Conservation (phyloP, 1,140 invertebrate genomes). For the Platorchestia sp. region DNA sequence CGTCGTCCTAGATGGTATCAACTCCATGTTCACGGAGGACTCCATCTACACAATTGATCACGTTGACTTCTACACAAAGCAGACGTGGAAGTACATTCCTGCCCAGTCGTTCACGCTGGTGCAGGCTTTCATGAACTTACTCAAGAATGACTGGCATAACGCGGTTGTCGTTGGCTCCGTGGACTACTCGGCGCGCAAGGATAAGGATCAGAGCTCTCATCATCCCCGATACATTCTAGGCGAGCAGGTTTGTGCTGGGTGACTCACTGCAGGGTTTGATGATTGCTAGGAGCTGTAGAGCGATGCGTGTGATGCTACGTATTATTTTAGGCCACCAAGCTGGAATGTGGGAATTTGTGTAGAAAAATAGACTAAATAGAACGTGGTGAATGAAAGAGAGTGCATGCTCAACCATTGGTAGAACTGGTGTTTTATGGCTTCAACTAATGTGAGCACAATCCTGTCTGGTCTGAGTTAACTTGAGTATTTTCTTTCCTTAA, state of each 20-base stretch:
- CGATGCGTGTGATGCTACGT: not conserved
- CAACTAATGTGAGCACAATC: too few relatives aligned
- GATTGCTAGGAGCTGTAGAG: not conserved
- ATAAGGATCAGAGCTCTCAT: not conserved
- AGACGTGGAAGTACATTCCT: conserved; percentile 31
- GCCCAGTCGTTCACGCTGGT: conserved; percentile 2
- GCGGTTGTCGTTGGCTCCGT: not conserved
- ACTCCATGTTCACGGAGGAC: conserved; percentile 25
- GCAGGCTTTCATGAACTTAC: not conserved
- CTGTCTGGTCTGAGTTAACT: too few relatives aligned
- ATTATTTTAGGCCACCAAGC: not conserved
- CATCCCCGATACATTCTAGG: conserved; percentile 8
- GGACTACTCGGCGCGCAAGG: not conserved
- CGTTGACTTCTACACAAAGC: conserved; percentile 25
- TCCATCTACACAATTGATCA: conserved; percentile 49
- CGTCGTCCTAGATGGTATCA: conserved; percentile 21
- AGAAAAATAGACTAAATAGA: too few relatives aligned
- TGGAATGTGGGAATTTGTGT: too few relatives aligned
- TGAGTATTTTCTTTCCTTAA: too few relatives aligned
- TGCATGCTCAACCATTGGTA: too few relatives aligned
- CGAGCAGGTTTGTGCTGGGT: not conserved
- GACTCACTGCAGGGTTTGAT: not conserved
- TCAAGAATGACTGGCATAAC: conserved; percentile 19
- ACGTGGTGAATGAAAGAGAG: too few relatives aligned
- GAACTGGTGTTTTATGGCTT: too few relatives aligned